Evolutionary conservation across 1,140 invertebrate species (phyloP), one percentile per base, ranked within the genome.

Genomic region (Cydia pomonella): DNA sequence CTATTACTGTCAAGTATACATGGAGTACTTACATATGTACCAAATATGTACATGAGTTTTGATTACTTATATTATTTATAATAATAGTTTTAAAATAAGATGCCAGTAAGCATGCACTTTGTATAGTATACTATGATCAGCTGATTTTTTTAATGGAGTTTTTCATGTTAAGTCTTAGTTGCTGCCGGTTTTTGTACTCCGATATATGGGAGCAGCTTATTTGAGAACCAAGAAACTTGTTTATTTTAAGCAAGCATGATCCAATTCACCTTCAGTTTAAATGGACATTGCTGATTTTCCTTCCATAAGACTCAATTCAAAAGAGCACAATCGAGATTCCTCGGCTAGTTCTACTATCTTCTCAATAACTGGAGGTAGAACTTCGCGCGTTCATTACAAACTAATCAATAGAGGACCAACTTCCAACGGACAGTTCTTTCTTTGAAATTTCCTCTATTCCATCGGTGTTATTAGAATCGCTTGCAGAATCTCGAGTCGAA

Each of bases 371-470:
- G 21, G 18, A 59, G 9, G 50, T 18, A 7, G 53, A 59, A 59
- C 53, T 59, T 59, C 53, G 7, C 53, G 53, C 53, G 53, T 59
- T 59, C 53, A 59, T 59, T 59, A 59, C 53, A 59, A 59, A 59
- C 53, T 59, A 59, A 59, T 59, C 53, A 59, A 59, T 59, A 23
- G 53, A 59, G 7, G 53, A 59, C 53, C 18, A 59, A 59, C 53
- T 59, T 59, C 18, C 53, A 59, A 23, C 21, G 53, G 53, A 59
- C 53, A 59, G 53, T 59, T 59, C 53, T 59, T 59, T 59, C 50
- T 59, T 59, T 23, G 21, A 59, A 59, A 59, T 59, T 23, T n/a
- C 53, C 53, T 59, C 53, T 59, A 59, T 59, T 23, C 53, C 53
- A 59, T 1, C 5, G 21, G 1, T 23, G 21, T 12, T 4, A n/a